Percentiles rank a stretch among this genome's conserved stretches.
These are phyloP conservation scores for Oryzias sinensis DNA, from an alignment of 2,797 vertebrate genomes.

Conservation along the genomic window DNA sequence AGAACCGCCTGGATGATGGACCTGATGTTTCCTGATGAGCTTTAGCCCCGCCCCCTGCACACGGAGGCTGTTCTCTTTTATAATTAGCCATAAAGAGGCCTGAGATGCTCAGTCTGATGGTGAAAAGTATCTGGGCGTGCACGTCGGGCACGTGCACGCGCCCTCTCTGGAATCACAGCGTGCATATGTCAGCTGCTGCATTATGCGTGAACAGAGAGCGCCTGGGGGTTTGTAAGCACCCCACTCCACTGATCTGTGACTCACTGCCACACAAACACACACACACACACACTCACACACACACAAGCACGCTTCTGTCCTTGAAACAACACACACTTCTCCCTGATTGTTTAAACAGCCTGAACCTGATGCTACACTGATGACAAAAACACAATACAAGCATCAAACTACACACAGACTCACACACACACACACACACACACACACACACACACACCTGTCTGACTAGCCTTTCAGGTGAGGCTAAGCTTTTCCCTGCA, in stretches of 20 bases:
- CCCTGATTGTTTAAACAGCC: not conserved
- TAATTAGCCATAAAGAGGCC: constrained; percentile 28
- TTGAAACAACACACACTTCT: constrained; percentile 12
- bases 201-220: constrained; percentile 57
- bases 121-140: no score
- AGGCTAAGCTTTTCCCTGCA: no score
- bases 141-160: not conserved
- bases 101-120: constrained; percentile 4
- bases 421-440: no score
- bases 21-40: no score
- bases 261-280: constrained; percentile 23
- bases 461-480: no score
- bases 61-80: constrained; percentile 54
- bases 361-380: not conserved
- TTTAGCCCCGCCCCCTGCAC: constrained; percentile 30
- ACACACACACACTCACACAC: constrained; percentile 24
- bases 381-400: not conserved
- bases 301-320: constrained; percentile 1
- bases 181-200: constrained; percentile 64
- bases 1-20: no score
- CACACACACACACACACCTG: no score
- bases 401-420: no score
- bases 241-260: constrained; percentile 66
- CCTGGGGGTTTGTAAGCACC: constrained; percentile 62
- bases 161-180: constrained; percentile 28